Evolutionary conservation across 2,113 vertebrate species (phyloP), one percentile per base, ranked within the genome.

Genomic region (Macquaria ambigua): DNA sequence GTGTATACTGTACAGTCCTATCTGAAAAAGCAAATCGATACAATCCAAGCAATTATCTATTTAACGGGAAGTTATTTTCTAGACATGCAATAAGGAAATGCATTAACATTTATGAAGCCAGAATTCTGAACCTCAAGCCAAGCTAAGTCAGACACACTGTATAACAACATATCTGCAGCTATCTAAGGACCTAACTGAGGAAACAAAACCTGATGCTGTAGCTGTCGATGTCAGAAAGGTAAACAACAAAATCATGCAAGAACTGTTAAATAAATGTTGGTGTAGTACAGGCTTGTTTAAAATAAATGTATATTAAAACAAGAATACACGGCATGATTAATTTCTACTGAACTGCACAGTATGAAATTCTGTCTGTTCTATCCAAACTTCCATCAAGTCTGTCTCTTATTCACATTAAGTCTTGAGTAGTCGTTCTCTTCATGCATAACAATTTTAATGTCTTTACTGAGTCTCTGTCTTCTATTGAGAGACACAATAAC

Each of bases 391-490:
- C 66, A 77, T 77, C 76, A 59, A 6, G 63, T 67, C 74, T 28
- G 39, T 10, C 78, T 75, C 58, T 28, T 15, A 43, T 31, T 77
- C 82, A 52, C 31, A 69, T 63, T 23, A 75, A 53, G 55, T 3
- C 34, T 34, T 34, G 34, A 55, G 10, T 18, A 9, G 50, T n/a
- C 10, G 23, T 61, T 74, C 56, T 63, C 20, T 12, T 74, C 25
- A 59, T 52, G 67, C n/a, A 53, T 9, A 79, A 77, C 55, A 28
- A 52, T 66, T 73, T 76, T 6, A 75, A 21, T 70, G 71, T 82
- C 58, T 66, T 74, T 67, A 56, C 69, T 31, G 48, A n/a, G 16
- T 55, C 34, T 43, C 61, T 15, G n/a, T 70, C 62, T 52, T 74
- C 53, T 37, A 76, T n/a, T 10, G 43, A 74, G 56, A 56, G 50